Conservation (phyloP, 2,888 invertebrate species). For the Lomographa bimaculata region DNA sequence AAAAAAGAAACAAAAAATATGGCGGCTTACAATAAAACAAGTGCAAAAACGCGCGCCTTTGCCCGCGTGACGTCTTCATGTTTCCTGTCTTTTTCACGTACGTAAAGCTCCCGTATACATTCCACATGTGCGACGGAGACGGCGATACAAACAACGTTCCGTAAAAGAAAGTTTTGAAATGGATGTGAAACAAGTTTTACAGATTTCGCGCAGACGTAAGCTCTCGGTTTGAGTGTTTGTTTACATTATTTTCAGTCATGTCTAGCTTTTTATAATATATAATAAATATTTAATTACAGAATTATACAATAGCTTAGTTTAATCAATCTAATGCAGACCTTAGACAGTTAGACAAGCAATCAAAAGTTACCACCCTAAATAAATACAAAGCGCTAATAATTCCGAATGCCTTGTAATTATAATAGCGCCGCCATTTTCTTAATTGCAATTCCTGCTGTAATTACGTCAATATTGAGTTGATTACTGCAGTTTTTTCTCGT, state of each 20-base stretch:
- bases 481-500: constrained; percentile 6
- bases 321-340: neutral
- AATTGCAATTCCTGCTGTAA: constrained; percentile 15
- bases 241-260: constrained; percentile 39
- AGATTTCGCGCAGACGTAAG: constrained; percentile 74
- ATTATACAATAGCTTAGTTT: neutral
- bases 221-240: constrained; percentile 53
- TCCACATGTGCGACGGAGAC: constrained; percentile 54
- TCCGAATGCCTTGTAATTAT: constrained; percentile 21
- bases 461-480: constrained; percentile 14
- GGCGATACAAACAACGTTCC: constrained; percentile 51
- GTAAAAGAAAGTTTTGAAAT: constrained; percentile 78
- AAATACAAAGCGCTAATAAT: constrained; percentile 15
- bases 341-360: constrained; percentile 2
- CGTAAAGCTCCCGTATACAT: constrained; percentile 40
- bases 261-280: neutral
- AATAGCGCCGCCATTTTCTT: constrained; percentile 14
- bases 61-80: constrained; percentile 81
- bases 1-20: constrained; percentile 59
- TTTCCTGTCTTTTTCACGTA: constrained; percentile 66
- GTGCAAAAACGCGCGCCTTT: constrained; percentile 80
- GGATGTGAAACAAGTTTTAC: constrained; percentile 78
- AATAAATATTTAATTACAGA: neutral
- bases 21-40: constrained; percentile 71
- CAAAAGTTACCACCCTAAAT: constrained; percentile 5